Conservation (phyloP, 1,140 invertebrate species). For the Conopomorpha cramerella region DNA sequence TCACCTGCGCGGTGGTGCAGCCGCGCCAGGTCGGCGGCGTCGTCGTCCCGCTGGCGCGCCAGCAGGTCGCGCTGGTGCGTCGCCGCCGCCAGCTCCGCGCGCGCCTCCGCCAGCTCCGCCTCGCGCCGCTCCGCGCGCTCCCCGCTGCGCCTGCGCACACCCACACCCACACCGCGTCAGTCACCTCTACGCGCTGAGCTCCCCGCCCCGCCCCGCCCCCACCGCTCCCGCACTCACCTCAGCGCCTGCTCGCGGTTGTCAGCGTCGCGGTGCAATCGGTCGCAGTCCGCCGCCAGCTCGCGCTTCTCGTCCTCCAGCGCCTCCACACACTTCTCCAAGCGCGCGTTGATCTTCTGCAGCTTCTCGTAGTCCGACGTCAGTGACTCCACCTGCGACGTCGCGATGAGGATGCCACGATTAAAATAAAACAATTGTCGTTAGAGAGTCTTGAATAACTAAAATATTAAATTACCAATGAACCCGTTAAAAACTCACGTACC, state of each 20-base stretch:
- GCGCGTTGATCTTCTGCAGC: slow-evolving; percentile 70
- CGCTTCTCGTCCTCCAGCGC: slow-evolving; percentile 75
- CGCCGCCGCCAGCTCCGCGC: too few species aligned
- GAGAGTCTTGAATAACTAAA: too few species aligned
- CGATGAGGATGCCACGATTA: too few species aligned
- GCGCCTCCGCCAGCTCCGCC: too few species aligned
- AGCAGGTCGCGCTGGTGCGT: too few species aligned
- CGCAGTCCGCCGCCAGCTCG: slow-evolving; percentile 72
- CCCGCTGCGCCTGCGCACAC: too few species aligned
- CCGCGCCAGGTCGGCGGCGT: slow-evolving; percentile 70
- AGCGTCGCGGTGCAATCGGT: slow-evolving; percentile 66
- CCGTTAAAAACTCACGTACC: slow-evolving; percentile 53
- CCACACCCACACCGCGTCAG: too few species aligned
- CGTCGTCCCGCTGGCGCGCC: slow-evolving; percentile 79
- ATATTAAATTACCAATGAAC: slow-evolving; percentile 1
- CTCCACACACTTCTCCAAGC: slow-evolving; percentile 75
- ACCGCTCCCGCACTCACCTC: too few species aligned
- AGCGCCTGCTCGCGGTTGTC: slow-evolving; percentile 41
- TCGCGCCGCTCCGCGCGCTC: too few species aligned
- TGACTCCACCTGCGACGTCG: slow-evolving; percentile 66
- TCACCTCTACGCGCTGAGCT: too few species aligned
- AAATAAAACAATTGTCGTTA: too few species aligned
- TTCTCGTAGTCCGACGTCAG: slow-evolving; percentile 77
- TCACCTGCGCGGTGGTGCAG: slow-evolving; percentile 83
- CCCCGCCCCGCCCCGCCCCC: too few species aligned